Evolutionary conservation across 2,888 invertebrate genomes (phyloP), one percentile per base, ranked within the genome.

Genomic region (Mantis religiosa): DNA sequence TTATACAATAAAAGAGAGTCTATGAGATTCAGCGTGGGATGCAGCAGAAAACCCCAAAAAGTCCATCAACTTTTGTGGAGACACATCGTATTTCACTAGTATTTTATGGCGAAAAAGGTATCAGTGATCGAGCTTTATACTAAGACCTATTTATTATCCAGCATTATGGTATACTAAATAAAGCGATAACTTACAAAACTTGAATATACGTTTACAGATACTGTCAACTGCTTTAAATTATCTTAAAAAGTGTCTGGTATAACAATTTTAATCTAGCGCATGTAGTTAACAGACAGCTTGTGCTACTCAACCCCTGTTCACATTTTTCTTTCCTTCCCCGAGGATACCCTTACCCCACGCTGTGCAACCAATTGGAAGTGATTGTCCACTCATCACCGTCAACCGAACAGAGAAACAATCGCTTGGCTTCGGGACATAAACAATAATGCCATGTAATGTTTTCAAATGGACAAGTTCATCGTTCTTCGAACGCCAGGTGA

Each of bases 371-470:
- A 86, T 86, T 86, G 54, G 81, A 86, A 81, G 47, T 47, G 81
- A 86, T 81, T 86, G 86, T 86, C 86, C 28, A 86, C 86, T 20
- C 30, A 82, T 87, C 82, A 25, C 82, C 25, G 27, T 82, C 47
- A 87, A 87, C 81, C 54, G 85, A 28, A 28, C 30, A 85, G 81
- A 86, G 86, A 87, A 82, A 30, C 87, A 87, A n/a, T 82, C 12
- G 82, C 82, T 20, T 87, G 41, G n/a, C 81, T 87, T 82, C 82
- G 34, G 82, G 81, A 82, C 87, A 87, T 71, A 71, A 71, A 71
- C 54, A 71, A 71, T 71, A 87, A 71, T 82, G 87, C 34, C 87
- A 34, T 87, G 87, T 87, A 87, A 87, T 86, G 86, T 81, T 86
- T 86, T 25, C 28, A 86, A 86, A 86, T 82, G 87, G 54, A 87